These are phyloP conservation scores for Axea sp. DNA, from an alignment of 2,888 invertebrate species.

Conservation along the genomic window DNA sequence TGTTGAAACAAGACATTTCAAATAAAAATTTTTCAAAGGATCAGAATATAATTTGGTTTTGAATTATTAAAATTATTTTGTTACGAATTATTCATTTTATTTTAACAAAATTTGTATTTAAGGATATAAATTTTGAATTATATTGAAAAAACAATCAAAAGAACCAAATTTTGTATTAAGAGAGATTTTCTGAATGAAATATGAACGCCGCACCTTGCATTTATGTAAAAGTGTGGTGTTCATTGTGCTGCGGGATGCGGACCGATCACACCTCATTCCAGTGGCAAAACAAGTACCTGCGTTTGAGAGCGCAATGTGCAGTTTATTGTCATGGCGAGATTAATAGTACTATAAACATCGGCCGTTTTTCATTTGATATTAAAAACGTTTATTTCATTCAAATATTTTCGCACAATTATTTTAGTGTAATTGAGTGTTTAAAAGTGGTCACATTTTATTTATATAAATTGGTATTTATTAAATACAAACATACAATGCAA, in stretches of 20 bases:
- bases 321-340: slow-evolving; percentile 49
- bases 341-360: slow-evolving; percentile 36
- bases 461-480: slow-evolving; percentile 41
- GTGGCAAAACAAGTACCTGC: slow-evolving; percentile 41
- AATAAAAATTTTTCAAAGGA: no score
- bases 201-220: slow-evolving; percentile 43
- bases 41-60: no score
- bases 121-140: no score
- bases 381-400: slow-evolving; percentile 12
- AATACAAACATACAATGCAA: slow-evolving; percentile 48
- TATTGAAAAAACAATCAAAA: no score
- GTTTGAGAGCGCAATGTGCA: slow-evolving; percentile 45
- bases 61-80: no score
- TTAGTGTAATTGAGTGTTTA: background rate
- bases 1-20: no score
- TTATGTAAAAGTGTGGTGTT: slow-evolving; percentile 22
- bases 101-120: no score
- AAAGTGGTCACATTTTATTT: background rate
- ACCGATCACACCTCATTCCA: slow-evolving; percentile 52
- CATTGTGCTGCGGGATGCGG: slow-evolving; percentile 34
- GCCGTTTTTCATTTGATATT: slow-evolving; percentile 17
- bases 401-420: background rate
- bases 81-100: no score
- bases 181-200: slow-evolving; percentile 16
- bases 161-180: no score